A percentile compares a stretch with the other conserved stretches of the same genome.
These are phyloP conservation scores for Deladenus siricidicola DNA, from an alignment of 2,888 invertebrate species.

Conservation along the genomic window DNA sequence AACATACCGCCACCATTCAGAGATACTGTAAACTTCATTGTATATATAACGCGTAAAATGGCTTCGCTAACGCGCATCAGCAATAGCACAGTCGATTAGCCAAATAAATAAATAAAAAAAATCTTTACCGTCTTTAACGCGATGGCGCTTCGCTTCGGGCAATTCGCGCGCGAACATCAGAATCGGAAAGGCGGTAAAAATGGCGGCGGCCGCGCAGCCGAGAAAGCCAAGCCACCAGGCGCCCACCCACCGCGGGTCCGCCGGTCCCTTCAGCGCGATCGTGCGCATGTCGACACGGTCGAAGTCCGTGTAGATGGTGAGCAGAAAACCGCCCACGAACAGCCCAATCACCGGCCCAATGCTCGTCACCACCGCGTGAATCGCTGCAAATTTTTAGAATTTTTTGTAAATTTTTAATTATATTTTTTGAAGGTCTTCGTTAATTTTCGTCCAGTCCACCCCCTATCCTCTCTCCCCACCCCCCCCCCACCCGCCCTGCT, in stretches of 20 bases:
- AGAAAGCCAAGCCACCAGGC: constrained; percentile 58
- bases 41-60: no score
- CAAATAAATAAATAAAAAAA: constrained; percentile 9
- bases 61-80: no score
- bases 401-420: not conserved
- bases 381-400: constrained; percentile 34
- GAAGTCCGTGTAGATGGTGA: constrained; percentile 69
- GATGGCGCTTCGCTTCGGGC: constrained; percentile 49
- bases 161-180: constrained; percentile 50
- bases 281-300: constrained; percentile 61
- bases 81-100: no score
- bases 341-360: constrained; percentile 76
- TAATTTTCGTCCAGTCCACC: no score
- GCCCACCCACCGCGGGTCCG: constrained; percentile 56
- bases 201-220: constrained; percentile 53
- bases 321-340: constrained; percentile 73
- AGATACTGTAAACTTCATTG: no score
- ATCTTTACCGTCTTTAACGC: constrained; percentile 40
- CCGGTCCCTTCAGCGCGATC: constrained; percentile 52
- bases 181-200: constrained; percentile 55
- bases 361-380: constrained; percentile 60
- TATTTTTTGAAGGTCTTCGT: not conserved
- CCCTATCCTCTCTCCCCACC: no score
- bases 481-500: no score
- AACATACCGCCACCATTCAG: no score